Evolutionary conservation across 2,113 vertebrate species (phyloP).

Genomic region (Passer domesticus): DNA sequence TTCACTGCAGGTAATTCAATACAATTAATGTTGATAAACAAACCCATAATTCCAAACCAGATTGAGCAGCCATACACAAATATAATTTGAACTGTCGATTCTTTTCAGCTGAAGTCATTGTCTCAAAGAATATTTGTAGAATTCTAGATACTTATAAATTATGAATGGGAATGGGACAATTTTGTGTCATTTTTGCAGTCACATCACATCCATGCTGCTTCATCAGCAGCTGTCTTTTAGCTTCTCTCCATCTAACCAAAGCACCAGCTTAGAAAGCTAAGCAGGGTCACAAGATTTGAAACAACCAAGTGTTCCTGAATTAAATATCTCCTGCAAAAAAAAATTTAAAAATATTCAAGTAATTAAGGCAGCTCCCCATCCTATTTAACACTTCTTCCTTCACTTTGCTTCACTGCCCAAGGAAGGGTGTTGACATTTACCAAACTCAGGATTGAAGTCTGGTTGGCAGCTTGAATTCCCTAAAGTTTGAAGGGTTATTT

Average conservation of each 20-base stretch:
- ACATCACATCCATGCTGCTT: not conserved
- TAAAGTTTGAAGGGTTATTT: conserved; percentile 20
- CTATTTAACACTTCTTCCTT: conserved; percentile 16
- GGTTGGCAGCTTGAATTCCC: conserved; percentile 34
- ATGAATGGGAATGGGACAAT: not conserved
- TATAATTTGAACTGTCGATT: conserved; percentile 12
- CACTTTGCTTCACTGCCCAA: not conserved
- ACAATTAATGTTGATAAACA: conserved; percentile 29
- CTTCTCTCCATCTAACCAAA: not conserved
- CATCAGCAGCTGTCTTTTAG: conserved; percentile 31
- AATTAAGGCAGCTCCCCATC: conserved; percentile 7
- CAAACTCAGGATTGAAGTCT: not conserved
- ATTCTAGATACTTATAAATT: conserved; percentile 25
- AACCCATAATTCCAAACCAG: conserved; percentile 2
- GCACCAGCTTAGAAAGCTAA: not conserved
- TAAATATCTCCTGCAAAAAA: not conserved
- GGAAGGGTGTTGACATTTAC: conserved; percentile 32
- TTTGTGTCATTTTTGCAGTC: conserved; percentile 17
- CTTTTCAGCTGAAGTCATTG: conserved; percentile 33
- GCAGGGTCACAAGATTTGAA: not conserved
- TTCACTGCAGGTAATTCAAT: conserved; percentile 51
- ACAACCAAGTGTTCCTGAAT: not conserved
- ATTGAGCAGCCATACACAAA: not conserved
- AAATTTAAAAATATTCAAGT: not conserved
- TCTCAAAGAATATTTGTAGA: conserved; percentile 33